phyloP scores from a whole-genome alignment of 1,140 invertebrate genomes.

The Acromyrmex charruanus region DNA sequence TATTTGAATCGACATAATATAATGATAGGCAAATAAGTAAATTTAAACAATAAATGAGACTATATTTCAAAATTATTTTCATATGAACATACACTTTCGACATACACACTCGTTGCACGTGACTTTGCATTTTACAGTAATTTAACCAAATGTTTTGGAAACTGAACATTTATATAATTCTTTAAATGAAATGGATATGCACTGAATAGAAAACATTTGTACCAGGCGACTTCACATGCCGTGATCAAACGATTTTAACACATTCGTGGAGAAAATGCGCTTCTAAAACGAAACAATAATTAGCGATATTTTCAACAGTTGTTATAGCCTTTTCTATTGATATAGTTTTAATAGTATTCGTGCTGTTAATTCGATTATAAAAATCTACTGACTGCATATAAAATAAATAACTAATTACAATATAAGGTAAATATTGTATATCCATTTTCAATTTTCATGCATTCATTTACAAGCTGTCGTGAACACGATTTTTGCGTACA shows the following conservation, averaged over 20 bases:
- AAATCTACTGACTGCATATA: constrained; percentile 25
- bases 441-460: not conserved
- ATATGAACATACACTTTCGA: constrained; percentile 7
- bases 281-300: constrained; percentile 40
- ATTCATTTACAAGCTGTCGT: not conserved
- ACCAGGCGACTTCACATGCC: constrained; percentile 48
- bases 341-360: constrained; percentile 6
- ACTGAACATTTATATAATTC: constrained; percentile 34
- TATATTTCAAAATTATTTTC: constrained; percentile 52
- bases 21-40: constrained; percentile 49
- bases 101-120: constrained; percentile 8
- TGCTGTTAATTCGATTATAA: constrained; percentile 14
- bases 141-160: constrained; percentile 56
- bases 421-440: not conserved
- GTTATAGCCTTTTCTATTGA: not conserved
- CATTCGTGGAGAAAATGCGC: constrained; percentile 36
- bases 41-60: constrained; percentile 31
- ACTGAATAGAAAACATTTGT: constrained; percentile 56
- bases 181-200: constrained; percentile 57
- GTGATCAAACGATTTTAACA: constrained; percentile 56
- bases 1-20: constrained; percentile 35
- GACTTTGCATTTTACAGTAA: constrained; percentile 44
- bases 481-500: not conserved
- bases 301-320: constrained; percentile 12
- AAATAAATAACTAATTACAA: constrained; percentile 35